Base-by-base conservation (phyloP, 2,113 vertebrate species). In the Ifrita kowaldi region DNA sequence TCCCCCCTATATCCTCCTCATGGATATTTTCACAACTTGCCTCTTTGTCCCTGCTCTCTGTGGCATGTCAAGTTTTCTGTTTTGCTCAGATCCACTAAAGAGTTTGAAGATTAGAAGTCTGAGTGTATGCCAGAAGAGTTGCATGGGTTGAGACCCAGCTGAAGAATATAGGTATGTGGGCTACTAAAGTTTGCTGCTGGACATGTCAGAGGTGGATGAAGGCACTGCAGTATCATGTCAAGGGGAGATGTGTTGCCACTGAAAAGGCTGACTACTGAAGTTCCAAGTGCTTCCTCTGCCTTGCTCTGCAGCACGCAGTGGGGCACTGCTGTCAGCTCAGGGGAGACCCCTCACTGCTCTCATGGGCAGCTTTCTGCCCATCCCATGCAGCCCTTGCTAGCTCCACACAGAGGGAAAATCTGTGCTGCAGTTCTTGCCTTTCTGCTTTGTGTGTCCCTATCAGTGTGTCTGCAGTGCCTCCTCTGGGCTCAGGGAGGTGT, bases 371-470 rank as follows among this genome's bases (percentile, higher is more conserved):
- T 82, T 60, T 79, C 62, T 57, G 70, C 49, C 84, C 7, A 7
- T 27, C n/a, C 19, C 16, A 9, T 20, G 49, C 49, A 56, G 30
- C 44, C 62, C 55, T 46, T 44, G 19, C 11, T 11, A 32, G 20
- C 67, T 62, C 24, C 33, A 16, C 7, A 8, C 4, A 13, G 53
- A 1, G 7, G 27, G 46, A 49, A 35, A n/a, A 77, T 46, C 53
- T 5, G 0, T 0, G 0, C 35, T 27, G 57, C 35, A 35, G 30
- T 4, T 62, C 32, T 83, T 26, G 16, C 28, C 7, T 10, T 69
- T 90, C 27, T 77, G 47, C 68, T 60, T 81, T 50, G 16, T 0
- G 0, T 37, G 47, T 71, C 73, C 71, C 71, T 50, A 0, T 26
- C 20, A 30, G 13, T 0, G 2, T 28, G 41, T 41, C 62, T 84